Base-by-base conservation (phyloP, 2,113 vertebrate species). In the Solea solea region DNA sequence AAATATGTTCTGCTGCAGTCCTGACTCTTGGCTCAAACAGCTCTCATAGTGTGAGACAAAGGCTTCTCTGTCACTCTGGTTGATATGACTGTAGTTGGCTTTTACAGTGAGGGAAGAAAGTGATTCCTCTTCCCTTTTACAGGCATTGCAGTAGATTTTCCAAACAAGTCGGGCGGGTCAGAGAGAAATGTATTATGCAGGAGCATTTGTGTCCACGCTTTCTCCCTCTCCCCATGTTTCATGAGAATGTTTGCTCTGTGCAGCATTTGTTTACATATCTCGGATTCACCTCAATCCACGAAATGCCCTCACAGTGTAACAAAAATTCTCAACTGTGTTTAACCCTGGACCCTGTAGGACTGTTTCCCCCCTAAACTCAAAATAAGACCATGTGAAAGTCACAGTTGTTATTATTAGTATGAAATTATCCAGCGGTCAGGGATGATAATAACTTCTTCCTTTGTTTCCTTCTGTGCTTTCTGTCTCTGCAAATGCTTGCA, bases 41-140 rank as follows among this genome's bases (percentile, higher is more conserved):
- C 21, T 1, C 1, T 21, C 21, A 21, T 21, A 21, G 21, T 21
- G 21, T 21, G 21, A 21, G 21, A 21, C 21, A 21, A 21, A 21
- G 25, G 16, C 16, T 50, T 8, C 52, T 54, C 34, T 34, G 34
- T 34, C 34, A 34, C 34, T 34, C 3, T 34, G 34, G 1, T 34
- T 6, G 34, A 34, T 34, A 15, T 44, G 16, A 12, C 13, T 40
- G 34, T 25, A 44, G 14, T 69, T 10, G 25, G 44, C 34, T 52
- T 54, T 41, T 49, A 1, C 27, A 67, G 27, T 44, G 45, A 48
- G 40, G 60, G 16, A 41, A 15, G 59, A 9, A 2, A 45, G 34
- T 1, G 67, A 58, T 48, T 78, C 55, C 46, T 72, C 3, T 76
- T 83, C 49, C 75, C 78, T 77, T 89, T 80, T 85, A 83, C 64